Evolutionary conservation across 2,888 invertebrate genomes (phyloP).

Genomic region (Rhagophthalmus giganteus): DNA sequence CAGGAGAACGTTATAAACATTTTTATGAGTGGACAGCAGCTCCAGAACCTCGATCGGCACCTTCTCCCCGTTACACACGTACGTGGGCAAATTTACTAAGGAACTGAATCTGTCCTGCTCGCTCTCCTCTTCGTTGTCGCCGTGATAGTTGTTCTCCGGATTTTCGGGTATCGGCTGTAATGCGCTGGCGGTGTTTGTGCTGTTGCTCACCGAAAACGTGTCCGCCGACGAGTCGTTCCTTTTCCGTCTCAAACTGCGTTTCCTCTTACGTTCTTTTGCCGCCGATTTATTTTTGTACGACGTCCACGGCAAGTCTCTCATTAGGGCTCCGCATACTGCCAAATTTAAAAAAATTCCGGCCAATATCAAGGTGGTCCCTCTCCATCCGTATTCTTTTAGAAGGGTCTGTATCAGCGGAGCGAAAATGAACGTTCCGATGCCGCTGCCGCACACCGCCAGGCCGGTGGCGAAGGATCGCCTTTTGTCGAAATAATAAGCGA

Average conservation of each 20-base stretch:
- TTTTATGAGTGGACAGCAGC: conserved; percentile 68
- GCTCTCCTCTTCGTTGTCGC: conserved; percentile 39
- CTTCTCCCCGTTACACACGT: conserved; percentile 74
- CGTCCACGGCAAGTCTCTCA: conserved; percentile 76
- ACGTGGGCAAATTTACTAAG: conserved; percentile 84
- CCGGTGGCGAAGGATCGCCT: conserved; percentile 83
- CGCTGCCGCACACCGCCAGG: conserved; percentile 83
- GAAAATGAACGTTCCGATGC: conserved; percentile 86
- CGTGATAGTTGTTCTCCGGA: conserved; percentile 37
- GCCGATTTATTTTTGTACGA: conserved; percentile 64
- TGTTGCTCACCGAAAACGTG: conserved; percentile 70
- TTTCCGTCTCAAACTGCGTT: conserved; percentile 61
- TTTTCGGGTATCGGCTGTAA: conserved; percentile 59
- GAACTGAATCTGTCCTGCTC: conserved; percentile 67
- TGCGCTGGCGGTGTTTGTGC: conserved; percentile 66
- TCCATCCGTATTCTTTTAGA: conserved; percentile 78
- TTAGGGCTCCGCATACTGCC: conserved; percentile 78
- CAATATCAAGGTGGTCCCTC: conserved; percentile 79
- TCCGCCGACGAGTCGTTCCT: conserved; percentile 67
- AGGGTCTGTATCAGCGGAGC: conserved; percentile 77
- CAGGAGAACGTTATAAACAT: conserved; percentile 71
- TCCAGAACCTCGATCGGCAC: conserved; percentile 78
- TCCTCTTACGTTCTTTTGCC: conserved; percentile 65
- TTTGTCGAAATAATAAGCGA: conserved; percentile 88
- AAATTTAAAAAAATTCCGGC: conserved; percentile 81